Percentiles rank a stretch among this genome's conserved stretches.
phyloP scores from a whole-genome alignment of 2,888 invertebrate genomes.

The Apamea monoglypha region DNA sequence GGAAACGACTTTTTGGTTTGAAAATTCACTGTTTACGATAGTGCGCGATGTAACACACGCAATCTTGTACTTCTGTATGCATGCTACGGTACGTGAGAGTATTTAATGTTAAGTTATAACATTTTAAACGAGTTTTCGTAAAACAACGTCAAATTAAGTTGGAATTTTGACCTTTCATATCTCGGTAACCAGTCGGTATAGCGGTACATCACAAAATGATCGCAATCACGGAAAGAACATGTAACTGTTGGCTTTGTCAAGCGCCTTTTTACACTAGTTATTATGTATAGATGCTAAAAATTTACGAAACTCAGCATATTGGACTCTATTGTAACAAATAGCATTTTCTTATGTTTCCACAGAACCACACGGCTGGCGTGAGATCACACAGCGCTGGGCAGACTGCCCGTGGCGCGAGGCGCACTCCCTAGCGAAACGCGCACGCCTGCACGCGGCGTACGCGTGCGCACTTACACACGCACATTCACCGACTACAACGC shows the following conservation, averaged over 20 bases:
- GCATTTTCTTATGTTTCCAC: neutral
- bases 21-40: too few species aligned
- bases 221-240: neutral
- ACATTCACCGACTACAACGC: conserved; percentile 22
- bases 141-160: neutral
- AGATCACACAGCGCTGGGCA: conserved; percentile 65
- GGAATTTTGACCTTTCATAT: neutral
- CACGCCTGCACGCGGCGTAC: conserved; percentile 78
- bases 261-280: neutral
- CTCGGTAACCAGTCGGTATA: neutral
- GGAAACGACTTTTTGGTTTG: too few species aligned
- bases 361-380: conserved; percentile 74
- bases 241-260: neutral
- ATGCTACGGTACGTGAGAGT: too few species aligned
- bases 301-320: neutral
- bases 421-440: conserved; percentile 63
- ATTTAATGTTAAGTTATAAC: neutral
- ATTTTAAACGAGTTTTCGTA: neutral
- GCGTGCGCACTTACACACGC: conserved; percentile 66
- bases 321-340: neutral
- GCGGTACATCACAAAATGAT: neutral
- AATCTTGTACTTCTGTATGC: too few species aligned
- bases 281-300: neutral
- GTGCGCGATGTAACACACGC: too few species aligned
- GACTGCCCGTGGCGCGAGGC: conserved; percentile 70